Percentiles rank a stretch among this genome's conserved stretches.
Conservation (phyloP, 2,888 invertebrate species). For the Marasmarcha lunaedactyla region DNA sequence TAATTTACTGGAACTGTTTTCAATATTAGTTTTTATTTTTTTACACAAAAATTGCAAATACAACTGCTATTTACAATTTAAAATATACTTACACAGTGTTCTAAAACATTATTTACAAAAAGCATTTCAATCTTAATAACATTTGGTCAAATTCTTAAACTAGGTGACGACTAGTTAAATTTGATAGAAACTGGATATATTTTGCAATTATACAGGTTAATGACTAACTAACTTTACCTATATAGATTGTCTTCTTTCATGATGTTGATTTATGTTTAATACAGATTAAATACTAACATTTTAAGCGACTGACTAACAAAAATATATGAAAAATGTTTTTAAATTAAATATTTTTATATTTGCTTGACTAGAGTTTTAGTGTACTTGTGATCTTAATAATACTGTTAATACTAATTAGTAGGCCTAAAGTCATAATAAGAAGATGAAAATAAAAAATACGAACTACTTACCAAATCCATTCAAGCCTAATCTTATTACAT, state of each 20-base stretch:
- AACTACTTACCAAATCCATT: too few relatives aligned
- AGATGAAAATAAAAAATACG: too few relatives aligned
- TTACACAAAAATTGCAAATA: conserved; percentile 63
- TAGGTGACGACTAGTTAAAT: neutral
- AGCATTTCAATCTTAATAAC: neutral
- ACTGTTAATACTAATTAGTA: too few relatives aligned
- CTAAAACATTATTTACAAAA: neutral
- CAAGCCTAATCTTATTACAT: too few relatives aligned
- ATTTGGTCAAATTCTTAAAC: neutral
- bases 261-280: too few relatives aligned
- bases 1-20: conserved; percentile 50
- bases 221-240: too few relatives aligned
- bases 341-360: conserved; percentile 8
- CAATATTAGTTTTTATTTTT: conserved; percentile 29
- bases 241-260: too few relatives aligned
- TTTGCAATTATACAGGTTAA: neutral
- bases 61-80: conserved; percentile 49
- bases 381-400: neutral
- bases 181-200: neutral
- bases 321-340: conserved; percentile 10
- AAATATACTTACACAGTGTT: neutral
- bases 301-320: too few relatives aligned
- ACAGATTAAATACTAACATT: too few relatives aligned
- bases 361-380: neutral
- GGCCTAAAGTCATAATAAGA: neutral